Evolutionary conservation across 2,888 invertebrate species (phyloP), one percentile per base, ranked within the genome.

Genomic region (Halictus quadricinctus): DNA sequence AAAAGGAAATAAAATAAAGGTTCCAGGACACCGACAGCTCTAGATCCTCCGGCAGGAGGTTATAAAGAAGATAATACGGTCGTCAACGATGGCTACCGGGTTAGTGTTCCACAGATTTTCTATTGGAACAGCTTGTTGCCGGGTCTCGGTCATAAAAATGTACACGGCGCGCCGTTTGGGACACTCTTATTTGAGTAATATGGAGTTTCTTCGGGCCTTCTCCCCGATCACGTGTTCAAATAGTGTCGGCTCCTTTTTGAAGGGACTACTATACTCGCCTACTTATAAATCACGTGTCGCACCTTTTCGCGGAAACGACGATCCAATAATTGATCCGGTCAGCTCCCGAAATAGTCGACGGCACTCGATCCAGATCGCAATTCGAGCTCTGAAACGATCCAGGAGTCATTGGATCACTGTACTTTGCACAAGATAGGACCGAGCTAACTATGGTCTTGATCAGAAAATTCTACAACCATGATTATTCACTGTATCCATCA

Each of bases 41-140:
- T 36, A 36, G 50, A 80, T 78, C 46, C 48, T 86, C 64, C 73
- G n/a, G 43, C 64, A 64, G 70, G 79, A 58, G 79, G 82, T 80
- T 82, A 66, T 81, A 81, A 83, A 84, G 58, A 46, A 86, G 83
- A 88, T 87, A 85, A 83, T 81, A 82, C 41, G 77, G 50, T 64
- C 81, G 80, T 77, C 54, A 58, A 75, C 76, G 81, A 80, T 83
- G 74, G 81, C 72, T 78, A 74, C 70, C 13, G 58, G 41, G 21
- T 66, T 41, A 58, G 85, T 72, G 76, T 48, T 41, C 79, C 46
- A 75, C 89, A 80, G 81, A 69, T 21, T 84, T 82, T 77, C 80
- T 87, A 87, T 82, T 87, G 86, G 75, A 86, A 89, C 87, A 83
- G 87, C 85, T 86, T 87, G 87, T 87, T 79, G 84, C 87, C 69